These are phyloP conservation scores for Sericinus montela DNA, from an alignment of 2,888 invertebrate species.

Conservation along the genomic window DNA sequence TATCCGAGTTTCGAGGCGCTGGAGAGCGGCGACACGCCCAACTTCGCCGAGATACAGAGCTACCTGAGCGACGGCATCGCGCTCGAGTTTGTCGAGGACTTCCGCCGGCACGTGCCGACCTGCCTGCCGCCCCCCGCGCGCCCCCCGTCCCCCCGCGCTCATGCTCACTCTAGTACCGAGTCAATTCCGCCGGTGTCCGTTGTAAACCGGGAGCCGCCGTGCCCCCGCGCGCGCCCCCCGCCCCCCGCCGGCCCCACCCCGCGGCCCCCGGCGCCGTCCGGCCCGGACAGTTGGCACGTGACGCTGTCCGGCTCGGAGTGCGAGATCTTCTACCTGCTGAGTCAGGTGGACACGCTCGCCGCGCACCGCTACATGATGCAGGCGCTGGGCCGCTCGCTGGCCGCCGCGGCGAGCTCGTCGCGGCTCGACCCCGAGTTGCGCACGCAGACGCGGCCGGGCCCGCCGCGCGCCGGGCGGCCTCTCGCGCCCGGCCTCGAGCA, in stretches of 20 bases:
- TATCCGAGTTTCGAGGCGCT: conserved; percentile 75
- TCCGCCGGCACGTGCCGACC: conserved; percentile 58
- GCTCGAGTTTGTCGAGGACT: conserved; percentile 61
- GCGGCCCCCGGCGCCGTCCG: neutral
- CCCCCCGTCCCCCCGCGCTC: neutral
- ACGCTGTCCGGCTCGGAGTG: conserved; percentile 41
- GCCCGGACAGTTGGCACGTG: conserved; percentile 26
- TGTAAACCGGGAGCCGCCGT: no score
- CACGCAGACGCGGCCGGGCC: conserved; percentile 5
- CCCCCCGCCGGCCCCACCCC: conserved; percentile 3
- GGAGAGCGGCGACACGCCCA: conserved; percentile 68
- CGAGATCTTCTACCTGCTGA: conserved; percentile 42
- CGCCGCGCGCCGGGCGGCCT: neutral
- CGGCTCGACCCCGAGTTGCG: conserved; percentile 8
- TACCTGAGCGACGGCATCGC: conserved; percentile 64
- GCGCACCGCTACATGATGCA: conserved; percentile 51
- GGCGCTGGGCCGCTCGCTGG: conserved; percentile 35
- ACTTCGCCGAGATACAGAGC: conserved; percentile 55
- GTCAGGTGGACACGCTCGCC: conserved; percentile 36
- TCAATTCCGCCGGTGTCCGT: no score
- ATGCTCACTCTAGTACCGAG: no score
- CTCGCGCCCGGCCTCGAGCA: conserved; percentile 9
- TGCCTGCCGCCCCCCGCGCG: conserved; percentile 28
- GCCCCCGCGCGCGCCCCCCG: neutral
- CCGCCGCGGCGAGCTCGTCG: conserved; percentile 13